A percentile compares a stretch with the other conserved stretches of the same genome.
Evolutionary conservation across 2,888 invertebrate species (phyloP).

Genomic region (Temnothorax unifasciatus): DNA sequence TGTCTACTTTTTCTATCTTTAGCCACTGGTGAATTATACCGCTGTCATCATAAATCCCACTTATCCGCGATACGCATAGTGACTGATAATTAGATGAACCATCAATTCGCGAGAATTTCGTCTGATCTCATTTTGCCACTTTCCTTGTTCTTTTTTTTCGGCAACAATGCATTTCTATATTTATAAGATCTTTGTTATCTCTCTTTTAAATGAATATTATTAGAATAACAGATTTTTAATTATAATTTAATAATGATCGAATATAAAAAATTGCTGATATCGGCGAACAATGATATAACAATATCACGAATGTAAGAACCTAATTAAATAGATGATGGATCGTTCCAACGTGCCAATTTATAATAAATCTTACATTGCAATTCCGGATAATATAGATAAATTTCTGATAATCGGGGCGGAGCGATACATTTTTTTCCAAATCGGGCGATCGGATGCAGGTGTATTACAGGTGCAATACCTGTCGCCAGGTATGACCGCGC

Average conservation of each 20-base stretch:
- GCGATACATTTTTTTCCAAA: constrained; percentile 69
- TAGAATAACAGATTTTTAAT: not conserved
- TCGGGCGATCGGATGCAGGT: constrained; percentile 70
- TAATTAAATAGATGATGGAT: constrained; percentile 29
- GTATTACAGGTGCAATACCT: constrained; percentile 75
- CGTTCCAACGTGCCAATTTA: constrained; percentile 30
- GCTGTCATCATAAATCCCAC: constrained; percentile 81
- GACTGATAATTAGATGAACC: constrained; percentile 80
- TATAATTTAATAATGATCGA: not conserved
- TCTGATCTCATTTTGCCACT: constrained; percentile 49
- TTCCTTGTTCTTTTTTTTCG: not conserved
- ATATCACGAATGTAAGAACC: not conserved
- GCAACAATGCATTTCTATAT: not conserved
- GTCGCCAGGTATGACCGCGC: constrained; percentile 70
- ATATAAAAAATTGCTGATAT: not conserved
- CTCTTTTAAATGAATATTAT: not conserved
- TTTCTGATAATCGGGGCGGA: constrained; percentile 60
- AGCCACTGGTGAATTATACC: constrained; percentile 76
- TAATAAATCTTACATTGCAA: constrained; percentile 44
- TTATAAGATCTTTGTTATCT: not conserved
- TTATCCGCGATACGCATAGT: constrained; percentile 81
- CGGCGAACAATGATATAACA: not conserved
- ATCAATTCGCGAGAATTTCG: constrained; percentile 43
- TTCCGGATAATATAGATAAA: constrained; percentile 60
- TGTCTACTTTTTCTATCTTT: constrained; percentile 54